These are phyloP conservation scores for Parasteatoda lunata DNA, from an alignment of 2,888 invertebrate species.

Conservation along the genomic window DNA sequence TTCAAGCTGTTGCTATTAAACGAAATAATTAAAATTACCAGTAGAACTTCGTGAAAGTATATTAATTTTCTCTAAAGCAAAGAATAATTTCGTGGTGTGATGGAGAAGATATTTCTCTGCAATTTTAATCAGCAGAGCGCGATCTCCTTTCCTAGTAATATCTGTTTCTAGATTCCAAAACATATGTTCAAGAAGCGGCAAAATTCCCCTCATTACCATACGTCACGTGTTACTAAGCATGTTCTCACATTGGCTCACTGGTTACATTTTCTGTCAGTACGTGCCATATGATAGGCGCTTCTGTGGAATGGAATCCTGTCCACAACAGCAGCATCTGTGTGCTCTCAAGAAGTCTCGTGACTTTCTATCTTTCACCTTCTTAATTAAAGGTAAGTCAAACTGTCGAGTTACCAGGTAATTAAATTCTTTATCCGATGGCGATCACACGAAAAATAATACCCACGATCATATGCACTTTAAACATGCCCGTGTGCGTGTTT, in stretches of 20 bases:
- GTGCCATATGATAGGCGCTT: conserved; percentile 12
- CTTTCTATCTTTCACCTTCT: conserved; percentile 19
- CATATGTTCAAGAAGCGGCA: conserved; percentile 46
- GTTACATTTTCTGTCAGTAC: conserved; percentile 28
- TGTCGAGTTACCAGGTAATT: conserved; percentile 28
- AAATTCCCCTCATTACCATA: conserved; percentile 49
- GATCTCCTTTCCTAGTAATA: background rate
- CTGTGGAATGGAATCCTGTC: background rate
- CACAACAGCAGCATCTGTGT: background rate
- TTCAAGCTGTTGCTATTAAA: too few relatives aligned
- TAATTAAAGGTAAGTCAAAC: conserved; percentile 49
- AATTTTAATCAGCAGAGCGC: conserved; percentile 14
- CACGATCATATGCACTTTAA: too few relatives aligned
- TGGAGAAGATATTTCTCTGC: background rate
- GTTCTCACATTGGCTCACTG: background rate
- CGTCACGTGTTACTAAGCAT: conserved; percentile 25
- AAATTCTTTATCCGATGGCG: conserved; percentile 20
- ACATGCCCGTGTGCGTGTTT: too few relatives aligned
- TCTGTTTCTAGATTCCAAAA: conserved; percentile 45
- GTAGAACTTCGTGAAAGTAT: background rate
- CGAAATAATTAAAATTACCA: background rate
- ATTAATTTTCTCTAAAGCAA: background rate
- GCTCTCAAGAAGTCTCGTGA: background rate
- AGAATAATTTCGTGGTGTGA: background rate
- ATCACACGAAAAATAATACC: too few relatives aligned